Conservation (phyloP, 2,797 vertebrate genomes). For the Eospalax fontanierii region DNA sequence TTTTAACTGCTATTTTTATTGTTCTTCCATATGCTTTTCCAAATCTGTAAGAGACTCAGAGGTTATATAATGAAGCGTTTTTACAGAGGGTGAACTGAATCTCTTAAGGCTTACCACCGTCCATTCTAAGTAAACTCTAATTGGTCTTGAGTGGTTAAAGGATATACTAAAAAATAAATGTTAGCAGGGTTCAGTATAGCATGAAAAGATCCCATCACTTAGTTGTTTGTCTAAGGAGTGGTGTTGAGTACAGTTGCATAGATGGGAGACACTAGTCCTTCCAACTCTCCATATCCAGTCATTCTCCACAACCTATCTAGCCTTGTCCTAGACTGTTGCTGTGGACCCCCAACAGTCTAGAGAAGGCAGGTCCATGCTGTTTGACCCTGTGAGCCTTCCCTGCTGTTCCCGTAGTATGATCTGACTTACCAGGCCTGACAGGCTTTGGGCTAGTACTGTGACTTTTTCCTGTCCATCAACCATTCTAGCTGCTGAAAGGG, state of each 20-base stretch:
- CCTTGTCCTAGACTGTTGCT: neutral
- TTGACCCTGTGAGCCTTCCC: too few species aligned
- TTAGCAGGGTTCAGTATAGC: neutral
- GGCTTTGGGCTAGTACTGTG: too few species aligned
- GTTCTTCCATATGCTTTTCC: constrained; percentile 36
- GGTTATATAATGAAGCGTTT: constrained; percentile 20
- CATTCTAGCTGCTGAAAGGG: too few species aligned
- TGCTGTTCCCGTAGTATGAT: too few species aligned
- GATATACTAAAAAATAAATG: neutral
- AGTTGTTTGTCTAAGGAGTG: neutral
- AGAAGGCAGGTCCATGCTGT: too few species aligned
- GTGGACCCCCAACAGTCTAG: too few species aligned
- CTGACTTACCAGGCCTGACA: too few species aligned
- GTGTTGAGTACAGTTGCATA: neutral
- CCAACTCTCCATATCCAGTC: neutral
- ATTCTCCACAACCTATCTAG: neutral
- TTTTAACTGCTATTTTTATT: constrained; percentile 25
- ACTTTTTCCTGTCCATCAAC: too few species aligned
- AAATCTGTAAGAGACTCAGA: constrained; percentile 21
- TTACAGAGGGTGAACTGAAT: neutral
- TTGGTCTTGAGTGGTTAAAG: neutral
- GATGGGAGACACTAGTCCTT: neutral
- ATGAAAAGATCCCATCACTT: neutral
- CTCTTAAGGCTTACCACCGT: neutral
- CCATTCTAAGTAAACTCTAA: neutral